Percentiles rank a stretch among this genome's conserved stretches.
Conservation (phyloP, 2,888 invertebrate genomes). For the Carpatolechia fugitivella region DNA sequence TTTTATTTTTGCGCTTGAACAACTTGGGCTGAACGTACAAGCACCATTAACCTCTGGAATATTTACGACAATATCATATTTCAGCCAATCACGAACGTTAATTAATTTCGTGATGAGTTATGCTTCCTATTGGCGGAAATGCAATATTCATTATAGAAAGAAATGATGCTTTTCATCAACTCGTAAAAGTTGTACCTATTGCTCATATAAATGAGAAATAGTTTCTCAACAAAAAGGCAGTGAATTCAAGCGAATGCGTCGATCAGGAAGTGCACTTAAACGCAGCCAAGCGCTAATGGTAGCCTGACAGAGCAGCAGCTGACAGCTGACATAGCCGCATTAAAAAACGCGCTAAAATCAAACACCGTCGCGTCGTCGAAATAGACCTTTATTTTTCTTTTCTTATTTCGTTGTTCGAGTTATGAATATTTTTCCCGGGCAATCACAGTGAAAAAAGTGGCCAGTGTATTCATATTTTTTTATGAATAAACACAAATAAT, state of each 20-base stretch:
- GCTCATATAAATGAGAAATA: background rate
- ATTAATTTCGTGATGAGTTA: slow-evolving; percentile 2
- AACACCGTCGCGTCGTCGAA: no score
- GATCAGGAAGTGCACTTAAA: slow-evolving; percentile 16
- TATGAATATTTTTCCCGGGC: no score
- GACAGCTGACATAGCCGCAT: slow-evolving; percentile 17
- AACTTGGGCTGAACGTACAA: background rate
- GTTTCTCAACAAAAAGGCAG: background rate
- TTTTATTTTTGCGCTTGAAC: background rate
- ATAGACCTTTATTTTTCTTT: background rate
- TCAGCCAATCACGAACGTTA: background rate
- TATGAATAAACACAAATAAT: no score
- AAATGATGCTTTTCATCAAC: no score
- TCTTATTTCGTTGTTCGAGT: background rate
- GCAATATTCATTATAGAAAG: background rate
- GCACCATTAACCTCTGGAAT: background rate
- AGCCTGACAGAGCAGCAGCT: background rate
- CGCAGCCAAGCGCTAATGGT: slow-evolving; percentile 19
- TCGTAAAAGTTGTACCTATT: no score
- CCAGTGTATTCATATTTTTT: no score
- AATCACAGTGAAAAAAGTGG: no score
- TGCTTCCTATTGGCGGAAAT: background rate
- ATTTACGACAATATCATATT: background rate
- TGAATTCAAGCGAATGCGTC: background rate
- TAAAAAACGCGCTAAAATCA: slow-evolving; percentile 26